A percentile compares a stretch with the other conserved stretches of the same genome.
Evolutionary conservation across 1,140 invertebrate species (phyloP).

Genomic region (Brachionus paranguensis): DNA sequence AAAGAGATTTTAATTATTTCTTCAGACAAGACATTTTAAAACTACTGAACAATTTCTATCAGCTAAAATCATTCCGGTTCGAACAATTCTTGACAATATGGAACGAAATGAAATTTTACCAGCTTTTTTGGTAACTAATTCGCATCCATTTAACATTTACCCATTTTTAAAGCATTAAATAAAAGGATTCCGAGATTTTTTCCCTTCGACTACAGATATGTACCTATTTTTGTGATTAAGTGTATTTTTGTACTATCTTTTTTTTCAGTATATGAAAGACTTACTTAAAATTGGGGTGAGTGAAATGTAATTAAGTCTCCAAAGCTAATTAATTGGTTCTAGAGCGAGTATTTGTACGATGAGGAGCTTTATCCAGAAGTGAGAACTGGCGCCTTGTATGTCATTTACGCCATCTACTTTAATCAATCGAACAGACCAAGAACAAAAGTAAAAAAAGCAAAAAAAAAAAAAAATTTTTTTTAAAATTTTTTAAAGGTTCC

Average conservation of each 20-base stretch:
- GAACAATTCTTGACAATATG: slow-evolving; percentile 8
- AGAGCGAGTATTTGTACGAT: slow-evolving; percentile 10
- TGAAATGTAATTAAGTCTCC: neutral
- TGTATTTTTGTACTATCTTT: no score
- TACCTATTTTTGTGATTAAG: neutral
- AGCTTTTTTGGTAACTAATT: neutral
- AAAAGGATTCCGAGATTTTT: slow-evolving; percentile 34
- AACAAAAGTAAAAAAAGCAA: slow-evolving; percentile 1
- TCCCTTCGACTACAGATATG: slow-evolving; percentile 11
- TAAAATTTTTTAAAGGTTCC: neutral
- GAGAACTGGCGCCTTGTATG: slow-evolving; percentile 1
- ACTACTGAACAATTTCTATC: slow-evolving; percentile 15
- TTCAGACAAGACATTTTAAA: slow-evolving; percentile 20
- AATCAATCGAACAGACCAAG: slow-evolving; percentile 17
- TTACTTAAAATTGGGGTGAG: neutral
- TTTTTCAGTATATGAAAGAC: slow-evolving; percentile 36
- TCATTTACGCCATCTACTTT: slow-evolving; percentile 3
- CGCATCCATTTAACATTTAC: no score
- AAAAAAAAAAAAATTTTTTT: neutral
- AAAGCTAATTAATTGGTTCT: neutral
- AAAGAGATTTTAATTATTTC: slow-evolving; percentile 18
- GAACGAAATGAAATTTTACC: slow-evolving; percentile 37
- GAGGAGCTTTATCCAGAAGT: slow-evolving; percentile 23
- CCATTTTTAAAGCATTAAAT: no score
- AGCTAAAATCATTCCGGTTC: slow-evolving; percentile 1